Conservation (phyloP, 2,797 vertebrate genomes). For the Eremophila alpestris region DNA sequence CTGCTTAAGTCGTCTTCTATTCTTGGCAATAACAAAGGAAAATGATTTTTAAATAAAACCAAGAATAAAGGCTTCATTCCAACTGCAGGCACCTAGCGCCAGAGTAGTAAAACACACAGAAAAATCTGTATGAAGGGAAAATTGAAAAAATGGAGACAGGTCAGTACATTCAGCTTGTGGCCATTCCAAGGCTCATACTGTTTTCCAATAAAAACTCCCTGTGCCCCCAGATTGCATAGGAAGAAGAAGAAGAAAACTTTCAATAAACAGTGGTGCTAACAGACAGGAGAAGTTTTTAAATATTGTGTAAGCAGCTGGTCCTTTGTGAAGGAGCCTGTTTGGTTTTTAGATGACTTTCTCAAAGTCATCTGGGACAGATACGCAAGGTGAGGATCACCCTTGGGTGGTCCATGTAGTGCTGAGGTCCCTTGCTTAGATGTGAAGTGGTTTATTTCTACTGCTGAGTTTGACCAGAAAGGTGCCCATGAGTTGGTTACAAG, state of each 20-base stretch:
- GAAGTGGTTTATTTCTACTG: not conserved
- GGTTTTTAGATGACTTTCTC: not conserved
- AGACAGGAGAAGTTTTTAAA: not conserved
- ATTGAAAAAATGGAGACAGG: not conserved
- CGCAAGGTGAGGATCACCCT: not conserved
- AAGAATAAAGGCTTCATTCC: slow-evolving; percentile 19
- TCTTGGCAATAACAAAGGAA: slow-evolving; percentile 71
- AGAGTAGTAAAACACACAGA: slow-evolving; percentile 45
- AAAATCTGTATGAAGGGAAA: not conserved
- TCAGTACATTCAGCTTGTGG: not conserved
- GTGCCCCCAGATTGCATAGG: not conserved
- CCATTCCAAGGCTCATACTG: not conserved
- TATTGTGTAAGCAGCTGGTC: not conserved
- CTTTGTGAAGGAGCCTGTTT: not conserved
- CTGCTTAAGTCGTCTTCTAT: slow-evolving; percentile 36
- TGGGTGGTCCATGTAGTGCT: not conserved
- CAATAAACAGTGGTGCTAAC: not conserved
- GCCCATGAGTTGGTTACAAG: not conserved
- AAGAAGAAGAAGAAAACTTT: not conserved
- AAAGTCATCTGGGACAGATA: not conserved
- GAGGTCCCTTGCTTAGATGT: not conserved
- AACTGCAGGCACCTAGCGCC: not conserved
- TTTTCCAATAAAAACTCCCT: not conserved
- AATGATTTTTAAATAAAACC: slow-evolving; percentile 57
- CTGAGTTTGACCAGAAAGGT: not conserved